Evolutionary conservation across 2,113 vertebrate genomes (phyloP).

Genomic region (Sinocyclocheilus maitianheensis): DNA sequence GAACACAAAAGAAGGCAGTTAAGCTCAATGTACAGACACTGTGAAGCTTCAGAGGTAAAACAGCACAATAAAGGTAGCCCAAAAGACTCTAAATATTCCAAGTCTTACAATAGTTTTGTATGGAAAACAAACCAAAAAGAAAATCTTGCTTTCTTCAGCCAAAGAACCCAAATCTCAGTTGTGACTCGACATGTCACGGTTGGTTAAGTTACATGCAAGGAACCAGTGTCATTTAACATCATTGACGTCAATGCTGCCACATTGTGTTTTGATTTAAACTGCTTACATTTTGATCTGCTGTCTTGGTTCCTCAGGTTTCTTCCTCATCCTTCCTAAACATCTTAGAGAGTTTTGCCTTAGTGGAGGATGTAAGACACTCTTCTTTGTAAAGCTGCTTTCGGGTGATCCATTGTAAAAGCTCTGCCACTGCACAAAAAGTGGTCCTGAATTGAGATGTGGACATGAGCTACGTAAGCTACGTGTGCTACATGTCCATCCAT

Average conservation of each 20-base stretch:
- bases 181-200: background rate
- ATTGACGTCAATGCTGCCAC: background rate
- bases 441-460: background rate
- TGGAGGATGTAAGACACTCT: background rate
- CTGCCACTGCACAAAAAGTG: background rate
- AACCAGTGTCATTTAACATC: background rate
- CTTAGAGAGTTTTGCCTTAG: background rate
- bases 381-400: background rate
- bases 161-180: background rate
- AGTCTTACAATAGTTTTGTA: no score
- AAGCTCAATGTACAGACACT: background rate
- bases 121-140: background rate
- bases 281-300: conserved; percentile 4
- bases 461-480: background rate
- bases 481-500: background rate
- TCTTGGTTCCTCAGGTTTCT: background rate
- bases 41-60: background rate
- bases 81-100: no score
- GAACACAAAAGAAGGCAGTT: background rate
- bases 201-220: no score
- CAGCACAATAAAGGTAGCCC: no score
- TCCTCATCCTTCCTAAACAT: background rate
- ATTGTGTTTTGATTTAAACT: background rate
- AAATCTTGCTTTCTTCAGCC: background rate
- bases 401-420: background rate